Percentiles rank a stretch among this genome's conserved stretches.
Evolutionary conservation across 1,140 invertebrate species (phyloP).

Genomic region (Pachyrhynchus sulphureomaculatus): DNA sequence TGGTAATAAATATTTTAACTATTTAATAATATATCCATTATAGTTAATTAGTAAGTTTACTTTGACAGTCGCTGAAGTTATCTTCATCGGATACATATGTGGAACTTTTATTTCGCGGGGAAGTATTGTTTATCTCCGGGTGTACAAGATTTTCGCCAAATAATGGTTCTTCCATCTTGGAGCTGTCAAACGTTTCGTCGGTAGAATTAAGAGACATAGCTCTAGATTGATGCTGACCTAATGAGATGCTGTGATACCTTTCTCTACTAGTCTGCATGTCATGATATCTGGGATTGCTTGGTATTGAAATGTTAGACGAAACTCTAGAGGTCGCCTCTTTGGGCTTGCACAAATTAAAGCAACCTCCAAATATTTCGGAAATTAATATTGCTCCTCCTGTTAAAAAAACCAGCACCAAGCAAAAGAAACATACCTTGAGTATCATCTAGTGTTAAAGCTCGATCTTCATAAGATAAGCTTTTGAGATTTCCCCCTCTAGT

Average conservation of each 20-base stretch:
- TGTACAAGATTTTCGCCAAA: too few relatives aligned
- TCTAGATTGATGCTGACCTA: neutral
- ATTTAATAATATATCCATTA: too few relatives aligned
- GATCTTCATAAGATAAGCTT: constrained; percentile 59
- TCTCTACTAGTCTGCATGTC: constrained; percentile 21
- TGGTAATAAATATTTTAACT: too few relatives aligned
- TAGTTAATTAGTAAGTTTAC: too few relatives aligned
- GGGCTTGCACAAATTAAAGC: constrained; percentile 58
- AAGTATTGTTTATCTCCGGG: too few relatives aligned
- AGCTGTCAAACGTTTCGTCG: too few relatives aligned
- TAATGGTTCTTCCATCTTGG: too few relatives aligned
- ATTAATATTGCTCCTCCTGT: constrained; percentile 58
- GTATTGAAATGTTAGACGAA: constrained; percentile 22
- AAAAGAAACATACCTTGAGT: constrained; percentile 78
- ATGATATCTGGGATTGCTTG: constrained; percentile 41
- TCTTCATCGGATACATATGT: neutral
- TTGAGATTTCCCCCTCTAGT: constrained; percentile 28
- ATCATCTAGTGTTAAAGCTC: constrained; percentile 69
- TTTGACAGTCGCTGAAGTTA: too few relatives aligned
- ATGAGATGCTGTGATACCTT: neutral
- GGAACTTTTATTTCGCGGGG: too few relatives aligned
- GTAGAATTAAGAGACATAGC: too few relatives aligned
- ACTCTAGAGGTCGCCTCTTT: constrained; percentile 15
- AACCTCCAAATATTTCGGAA: constrained; percentile 66
- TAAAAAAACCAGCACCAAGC: constrained; percentile 64